Conservation (phyloP, 2,113 vertebrate genomes). For the Benitochromis conjunctus region DNA sequence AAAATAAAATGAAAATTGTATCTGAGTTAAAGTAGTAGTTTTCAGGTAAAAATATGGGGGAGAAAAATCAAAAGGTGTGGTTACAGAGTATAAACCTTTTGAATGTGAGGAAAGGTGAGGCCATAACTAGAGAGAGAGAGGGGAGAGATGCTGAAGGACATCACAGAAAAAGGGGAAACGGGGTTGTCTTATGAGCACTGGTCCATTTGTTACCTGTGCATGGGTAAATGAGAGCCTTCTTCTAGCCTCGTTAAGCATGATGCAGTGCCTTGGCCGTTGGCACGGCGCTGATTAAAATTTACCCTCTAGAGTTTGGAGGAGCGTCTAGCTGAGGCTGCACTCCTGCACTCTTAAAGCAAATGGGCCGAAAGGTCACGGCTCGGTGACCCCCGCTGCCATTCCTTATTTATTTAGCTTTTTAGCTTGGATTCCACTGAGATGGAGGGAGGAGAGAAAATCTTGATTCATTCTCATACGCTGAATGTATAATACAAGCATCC, state of each 20-base stretch:
- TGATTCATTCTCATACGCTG: neutral
- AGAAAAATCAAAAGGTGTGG: neutral
- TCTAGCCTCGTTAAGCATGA: constrained; percentile 67
- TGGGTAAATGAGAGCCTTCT: constrained; percentile 56
- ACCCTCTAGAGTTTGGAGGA: constrained; percentile 24
- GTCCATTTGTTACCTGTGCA: constrained; percentile 60
- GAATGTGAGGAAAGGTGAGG: neutral
- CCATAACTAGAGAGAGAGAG: neutral
- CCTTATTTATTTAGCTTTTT: constrained; percentile 63
- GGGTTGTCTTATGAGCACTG: constrained; percentile 17
- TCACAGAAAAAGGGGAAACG: neutral
- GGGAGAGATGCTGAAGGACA: constrained; percentile 16
- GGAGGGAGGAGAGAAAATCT: neutral
- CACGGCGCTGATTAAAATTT: constrained; percentile 67
- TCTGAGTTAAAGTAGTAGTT: neutral
- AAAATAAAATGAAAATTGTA: neutral
- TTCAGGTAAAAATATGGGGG: neutral
- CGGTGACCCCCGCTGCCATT: constrained; percentile 36
- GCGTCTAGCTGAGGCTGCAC: constrained; percentile 50
- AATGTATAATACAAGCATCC: neutral
- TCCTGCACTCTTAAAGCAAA: constrained; percentile 48
- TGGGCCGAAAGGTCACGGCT: constrained; percentile 58
- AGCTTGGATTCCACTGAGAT: constrained; percentile 9
- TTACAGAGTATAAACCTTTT: neutral
- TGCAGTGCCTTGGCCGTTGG: constrained; percentile 42